Percentiles rank a stretch among this genome's conserved stretches.
phyloP scores from a whole-genome alignment of 2,888 invertebrate genomes.

The Adelphocoris suturalis region DNA sequence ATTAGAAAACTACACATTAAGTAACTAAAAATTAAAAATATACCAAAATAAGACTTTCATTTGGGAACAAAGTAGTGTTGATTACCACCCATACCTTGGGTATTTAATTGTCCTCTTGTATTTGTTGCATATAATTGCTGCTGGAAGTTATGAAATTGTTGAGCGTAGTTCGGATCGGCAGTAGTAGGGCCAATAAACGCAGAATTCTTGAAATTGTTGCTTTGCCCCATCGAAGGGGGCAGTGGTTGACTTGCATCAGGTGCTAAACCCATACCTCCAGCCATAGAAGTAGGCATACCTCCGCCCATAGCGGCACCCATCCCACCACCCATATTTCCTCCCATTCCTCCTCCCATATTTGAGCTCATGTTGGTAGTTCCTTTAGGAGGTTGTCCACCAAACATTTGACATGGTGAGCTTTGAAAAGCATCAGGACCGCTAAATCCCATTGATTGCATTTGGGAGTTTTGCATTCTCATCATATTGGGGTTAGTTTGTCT shows the following conservation, averaged over 20 bases:
- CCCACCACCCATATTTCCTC: slow-evolving; percentile 38
- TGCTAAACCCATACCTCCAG: slow-evolving; percentile 78
- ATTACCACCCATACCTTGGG: slow-evolving; percentile 77
- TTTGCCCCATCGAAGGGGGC: slow-evolving; percentile 89
- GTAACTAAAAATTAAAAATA: slow-evolving; percentile 17
- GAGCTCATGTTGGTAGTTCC: slow-evolving; percentile 77
- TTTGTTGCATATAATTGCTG: slow-evolving; percentile 95
- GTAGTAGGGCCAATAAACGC: slow-evolving; percentile 91
- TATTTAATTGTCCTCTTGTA: slow-evolving; percentile 82
- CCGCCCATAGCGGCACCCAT: slow-evolving; percentile 59
- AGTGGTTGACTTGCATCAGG: slow-evolving; percentile 84
- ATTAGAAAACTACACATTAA: slow-evolving; percentile 10
- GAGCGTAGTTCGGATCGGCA: slow-evolving; percentile 94
- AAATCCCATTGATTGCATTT: slow-evolving; percentile 74
- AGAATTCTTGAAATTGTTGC: slow-evolving; percentile 84
- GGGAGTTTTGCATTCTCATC: slow-evolving; percentile 74
- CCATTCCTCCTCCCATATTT: slow-evolving; percentile 76
- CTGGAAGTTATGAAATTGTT: slow-evolving; percentile 97
- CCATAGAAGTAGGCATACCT: slow-evolving; percentile 53
- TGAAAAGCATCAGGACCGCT: slow-evolving; percentile 75
- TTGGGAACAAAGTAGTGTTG: slow-evolving; percentile 80
- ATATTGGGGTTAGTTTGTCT: slow-evolving; percentile 75
- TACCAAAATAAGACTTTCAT: slow-evolving; percentile 74
- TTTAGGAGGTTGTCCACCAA: slow-evolving; percentile 77
- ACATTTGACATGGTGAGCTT: slow-evolving; percentile 75